These are phyloP conservation scores for Antechinus flavipes DNA, from an alignment of 2,113 vertebrate species.

Conservation along the genomic window DNA sequence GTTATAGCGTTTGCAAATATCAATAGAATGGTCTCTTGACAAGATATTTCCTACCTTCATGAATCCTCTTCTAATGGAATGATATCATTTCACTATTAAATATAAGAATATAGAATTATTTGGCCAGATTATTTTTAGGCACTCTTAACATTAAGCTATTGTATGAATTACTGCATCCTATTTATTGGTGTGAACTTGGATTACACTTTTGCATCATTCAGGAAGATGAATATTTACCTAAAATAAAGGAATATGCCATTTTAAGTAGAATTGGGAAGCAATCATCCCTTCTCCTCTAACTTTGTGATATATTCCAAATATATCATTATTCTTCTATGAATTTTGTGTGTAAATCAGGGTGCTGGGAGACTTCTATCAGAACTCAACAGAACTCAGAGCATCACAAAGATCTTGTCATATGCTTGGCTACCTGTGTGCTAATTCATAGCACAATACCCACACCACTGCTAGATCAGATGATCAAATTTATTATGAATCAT, in stretches of 20 bases:
- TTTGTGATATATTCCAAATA: accelerated
- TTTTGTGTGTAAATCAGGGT: too few species aligned
- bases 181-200: neutral
- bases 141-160: neutral
- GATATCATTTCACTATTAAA: conserved; percentile 5
- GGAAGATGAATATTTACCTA: neutral
- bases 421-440: too few species aligned
- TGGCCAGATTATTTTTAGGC: neutral
- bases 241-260: too few species aligned
- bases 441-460: too few species aligned
- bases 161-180: neutral
- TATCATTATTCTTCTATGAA: neutral
- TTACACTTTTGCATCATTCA: neutral
- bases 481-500: neutral
- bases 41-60: neutral
- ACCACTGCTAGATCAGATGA: too few species aligned
- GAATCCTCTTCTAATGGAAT: neutral
- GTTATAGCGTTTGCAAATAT: neutral
- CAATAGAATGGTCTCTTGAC: neutral
- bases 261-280: too few species aligned
- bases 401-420: too few species aligned
- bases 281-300: too few species aligned
- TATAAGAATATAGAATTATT: neutral
- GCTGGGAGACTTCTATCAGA: too few species aligned
- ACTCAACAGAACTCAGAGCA: too few species aligned